phyloP scores from a whole-genome alignment of 2,113 vertebrate genomes.

The Microtus montanus region DNA sequence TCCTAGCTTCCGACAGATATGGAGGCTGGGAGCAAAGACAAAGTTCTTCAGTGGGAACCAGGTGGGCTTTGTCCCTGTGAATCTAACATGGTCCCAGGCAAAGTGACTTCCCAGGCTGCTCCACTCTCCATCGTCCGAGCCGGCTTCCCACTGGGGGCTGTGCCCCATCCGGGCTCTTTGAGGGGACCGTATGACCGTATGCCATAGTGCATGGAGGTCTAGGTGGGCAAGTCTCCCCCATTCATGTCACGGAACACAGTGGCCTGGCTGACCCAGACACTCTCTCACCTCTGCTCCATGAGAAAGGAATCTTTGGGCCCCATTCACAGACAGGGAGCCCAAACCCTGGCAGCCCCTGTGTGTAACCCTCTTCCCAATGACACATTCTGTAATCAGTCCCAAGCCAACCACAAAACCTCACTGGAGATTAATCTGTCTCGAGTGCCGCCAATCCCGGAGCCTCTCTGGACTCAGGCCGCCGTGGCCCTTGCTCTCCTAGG shows the following conservation, averaged over 20 bases:
- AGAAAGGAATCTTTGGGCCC: rapidly evolving
- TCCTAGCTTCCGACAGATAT: too few relatives aligned
- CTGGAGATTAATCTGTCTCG: not conserved
- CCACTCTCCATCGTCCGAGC: rapidly evolving
- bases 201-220: rapidly evolving
- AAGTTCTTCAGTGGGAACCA: not conserved
- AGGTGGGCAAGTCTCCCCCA: not conserved
- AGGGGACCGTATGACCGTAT: rapidly evolving
- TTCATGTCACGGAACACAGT: not conserved
- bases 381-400: not conserved
- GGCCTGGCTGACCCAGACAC: not conserved
- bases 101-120: rapidly evolving
- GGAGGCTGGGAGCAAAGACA: too few relatives aligned
- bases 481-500: not conserved
- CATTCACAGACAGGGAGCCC: not conserved
- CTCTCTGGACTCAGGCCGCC: not conserved
- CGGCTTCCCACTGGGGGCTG: not conserved
- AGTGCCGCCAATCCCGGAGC: rapidly evolving
- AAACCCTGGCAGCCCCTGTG: not conserved
- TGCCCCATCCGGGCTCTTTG: not conserved
- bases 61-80: rapidly evolving
- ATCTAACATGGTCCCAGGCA: too few relatives aligned
- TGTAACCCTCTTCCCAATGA: rapidly evolving
- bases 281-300: not conserved
- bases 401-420: not conserved